Evolutionary conservation across 2,797 vertebrate genomes (phyloP), one percentile per base, ranked within the genome.

Genomic region (Tadarida brasiliensis): DNA sequence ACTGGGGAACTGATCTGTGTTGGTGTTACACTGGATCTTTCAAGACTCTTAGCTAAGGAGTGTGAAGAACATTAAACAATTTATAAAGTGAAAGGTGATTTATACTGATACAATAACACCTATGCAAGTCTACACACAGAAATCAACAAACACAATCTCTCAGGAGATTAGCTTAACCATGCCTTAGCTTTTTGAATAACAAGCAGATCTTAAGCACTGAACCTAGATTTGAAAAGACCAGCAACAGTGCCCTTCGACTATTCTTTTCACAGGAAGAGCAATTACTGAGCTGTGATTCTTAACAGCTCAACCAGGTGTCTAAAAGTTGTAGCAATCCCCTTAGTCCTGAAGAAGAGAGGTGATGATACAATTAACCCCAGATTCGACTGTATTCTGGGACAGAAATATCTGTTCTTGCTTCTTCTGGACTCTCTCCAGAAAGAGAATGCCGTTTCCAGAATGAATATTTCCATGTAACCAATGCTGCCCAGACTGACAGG

Each of bases 31-130:
- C 6, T 2, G 24, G 5, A 1, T 56, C 78, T 20, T 96, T 82
- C 24, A 57, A 54, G 84, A 92, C 61, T 90, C 59, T 71, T 51
- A 73, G 39, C 67, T 90, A 92, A 84, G 17, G 63, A 81, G 28
- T 89, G 1, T 91, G 56, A 91, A 51, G 81, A 94, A 90, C 68
- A 83, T 93, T 94, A 97, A 95, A 63, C 70, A 47, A 71, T 85
- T 97, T 97, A 92, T 88, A 95, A 97, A 95, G 65, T 82, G 70
- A 94, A 95, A 67, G 61, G 65, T 87, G 82, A 95, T 96, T 90
- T 97, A 57, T 92, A 91, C 80, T 92, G 90, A 87, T 95, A 89
- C 17, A 90, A 74, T 95, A 94, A 96, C 87, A 95, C 70, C 90
- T 91, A 92, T 11, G 0, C 78, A 96, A 93, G 33, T 88, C 96